phyloP scores from a whole-genome alignment of 1,140 invertebrate genomes.

The Grapholita molesta region DNA sequence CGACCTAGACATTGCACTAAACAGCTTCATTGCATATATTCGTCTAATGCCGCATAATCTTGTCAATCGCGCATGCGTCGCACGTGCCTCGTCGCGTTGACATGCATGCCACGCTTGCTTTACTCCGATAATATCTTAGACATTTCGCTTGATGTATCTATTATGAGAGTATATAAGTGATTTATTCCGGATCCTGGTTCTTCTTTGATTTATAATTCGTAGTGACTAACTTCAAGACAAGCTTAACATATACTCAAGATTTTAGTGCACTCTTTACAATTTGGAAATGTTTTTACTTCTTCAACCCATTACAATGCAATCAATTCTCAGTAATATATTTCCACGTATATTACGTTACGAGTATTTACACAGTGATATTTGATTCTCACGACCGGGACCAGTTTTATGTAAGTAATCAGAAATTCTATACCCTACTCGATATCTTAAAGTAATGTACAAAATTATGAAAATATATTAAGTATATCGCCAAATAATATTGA shows the following conservation, averaged over 20 bases:
- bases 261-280: too few species aligned
- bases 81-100: slow-evolving; percentile 32
- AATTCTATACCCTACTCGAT: neutral
- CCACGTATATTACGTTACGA: too few species aligned
- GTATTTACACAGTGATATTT: neutral
- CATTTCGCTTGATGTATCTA: slow-evolving; percentile 31
- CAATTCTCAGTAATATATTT: neutral
- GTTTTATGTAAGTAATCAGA: neutral
- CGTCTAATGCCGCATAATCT: slow-evolving; percentile 32
- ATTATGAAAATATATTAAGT: too few species aligned
- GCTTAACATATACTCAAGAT: too few species aligned
- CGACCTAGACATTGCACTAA: slow-evolving; percentile 18
- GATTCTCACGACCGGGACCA: neutral
- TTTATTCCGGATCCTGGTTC: neutral
- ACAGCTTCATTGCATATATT: slow-evolving; percentile 30
- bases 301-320: neutral
- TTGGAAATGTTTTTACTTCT: too few species aligned
- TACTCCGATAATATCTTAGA: slow-evolving; percentile 34
- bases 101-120: slow-evolving; percentile 37
- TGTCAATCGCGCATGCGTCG: slow-evolving; percentile 32
- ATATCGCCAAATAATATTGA: too few species aligned
- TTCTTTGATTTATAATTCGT: neutral
- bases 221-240: too few species aligned
- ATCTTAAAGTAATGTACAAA: neutral
- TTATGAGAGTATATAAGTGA: slow-evolving; percentile 20